Base-by-base conservation (phyloP, 2,888 invertebrate species). In the Pandemis cinnamomeana region DNA sequence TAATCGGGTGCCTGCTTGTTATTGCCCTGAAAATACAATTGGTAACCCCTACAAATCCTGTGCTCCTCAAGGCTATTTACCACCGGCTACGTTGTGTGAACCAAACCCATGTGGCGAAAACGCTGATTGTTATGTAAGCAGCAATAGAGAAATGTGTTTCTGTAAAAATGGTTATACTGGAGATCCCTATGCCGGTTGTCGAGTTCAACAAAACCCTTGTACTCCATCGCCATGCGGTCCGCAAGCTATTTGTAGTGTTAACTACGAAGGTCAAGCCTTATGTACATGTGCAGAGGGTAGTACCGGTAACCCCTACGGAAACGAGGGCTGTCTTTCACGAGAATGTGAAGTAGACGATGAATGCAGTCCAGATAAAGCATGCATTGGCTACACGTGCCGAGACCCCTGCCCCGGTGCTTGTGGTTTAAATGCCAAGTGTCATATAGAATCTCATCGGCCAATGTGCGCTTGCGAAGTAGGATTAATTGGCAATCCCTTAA, bases 31-130 rank as follows among this genome's bases (percentile, higher is more conserved):
- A 78, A 96, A 96, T 77, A 96, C 96, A 11, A 93, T 96, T 76
- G 98, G 98, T 80, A 98, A 98, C 94, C 97, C 98, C 13, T 98
- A 97, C 85, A 96, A 96, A 83, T 95, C 95, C 78, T 98, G 98
- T 83, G 93, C 95, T 70, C 95, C 94, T 85, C 95, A 95, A 78
- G 83, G 85, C 62, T 91, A 91, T 78, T 86, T 95, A 48, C 94
- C 95, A 76, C 94, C 95, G 1, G 91, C 95, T 75, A 93, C 96
- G 7, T 90, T 97, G 10, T 98, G 98, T 82, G 95, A 95, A 86
- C 98, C 98, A 10, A 97, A 97, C 10, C 97, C 97, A 1, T 98
- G 98, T 89, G 98, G 97, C 42, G 89, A 92, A 20, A 97, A 98
- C 87, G 96, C 98, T 10, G 97, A 98, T 84, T 98, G 98, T 85